These are phyloP conservation scores for Mycteria americana DNA, from an alignment of 2,797 vertebrate species.

Conservation along the genomic window DNA sequence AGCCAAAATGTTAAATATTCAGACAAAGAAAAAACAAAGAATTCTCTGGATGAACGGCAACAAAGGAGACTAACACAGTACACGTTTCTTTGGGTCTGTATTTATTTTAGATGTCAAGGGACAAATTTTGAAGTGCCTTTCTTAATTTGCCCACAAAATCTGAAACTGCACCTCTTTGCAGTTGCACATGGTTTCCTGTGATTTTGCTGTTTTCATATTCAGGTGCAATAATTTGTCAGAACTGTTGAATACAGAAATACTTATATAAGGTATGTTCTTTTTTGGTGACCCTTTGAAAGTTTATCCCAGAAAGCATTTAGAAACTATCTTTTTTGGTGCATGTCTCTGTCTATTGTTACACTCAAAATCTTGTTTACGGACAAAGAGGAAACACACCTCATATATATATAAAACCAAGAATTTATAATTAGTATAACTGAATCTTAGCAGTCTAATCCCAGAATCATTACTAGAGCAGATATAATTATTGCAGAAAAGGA, in stretches of 20 bases:
- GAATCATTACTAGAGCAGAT: background rate
- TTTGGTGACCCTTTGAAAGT: background rate
- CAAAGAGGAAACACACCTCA: background rate
- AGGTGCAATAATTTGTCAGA: background rate
- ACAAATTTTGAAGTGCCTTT: background rate
- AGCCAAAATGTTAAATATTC: background rate
- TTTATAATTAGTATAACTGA: background rate
- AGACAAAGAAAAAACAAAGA: background rate
- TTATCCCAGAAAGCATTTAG: background rate
- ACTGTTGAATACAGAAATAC: background rate
- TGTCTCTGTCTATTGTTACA: background rate
- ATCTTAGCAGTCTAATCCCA: background rate
- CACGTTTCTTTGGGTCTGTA: accelerated
- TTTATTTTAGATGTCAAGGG: background rate
- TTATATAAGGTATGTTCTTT: background rate
- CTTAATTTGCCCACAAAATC: background rate
- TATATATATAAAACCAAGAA: background rate
- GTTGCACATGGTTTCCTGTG: background rate
- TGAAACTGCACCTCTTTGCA: background rate
- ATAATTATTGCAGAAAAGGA: background rate
- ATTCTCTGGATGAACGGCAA: background rate
- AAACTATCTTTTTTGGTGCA: background rate
- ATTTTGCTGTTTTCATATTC: background rate
- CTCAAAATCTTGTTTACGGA: background rate
- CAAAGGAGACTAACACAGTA: background rate